Evolutionary conservation across 92 coral and sea anemone genomes (phyloP).

Genomic region (Epizoanthus rinbou): DNA sequence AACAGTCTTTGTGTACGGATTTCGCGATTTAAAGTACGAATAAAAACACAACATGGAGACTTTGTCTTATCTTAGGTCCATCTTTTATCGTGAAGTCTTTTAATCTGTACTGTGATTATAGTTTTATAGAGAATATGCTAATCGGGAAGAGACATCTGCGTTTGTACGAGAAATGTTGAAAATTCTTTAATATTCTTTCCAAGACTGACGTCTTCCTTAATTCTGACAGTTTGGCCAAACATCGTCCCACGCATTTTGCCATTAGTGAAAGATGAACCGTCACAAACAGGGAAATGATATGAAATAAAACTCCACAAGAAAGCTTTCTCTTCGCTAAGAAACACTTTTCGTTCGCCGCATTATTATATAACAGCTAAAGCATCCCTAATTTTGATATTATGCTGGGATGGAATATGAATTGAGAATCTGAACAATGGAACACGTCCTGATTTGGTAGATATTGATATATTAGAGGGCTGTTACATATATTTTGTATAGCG

Average conservation of each 20-base stretch:
- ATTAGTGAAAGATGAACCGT: constrained; percentile 16
- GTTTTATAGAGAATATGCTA: constrained; percentile 40
- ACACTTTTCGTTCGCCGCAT: constrained; percentile 8
- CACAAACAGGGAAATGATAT: constrained; percentile 13
- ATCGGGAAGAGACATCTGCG: constrained; percentile 36
- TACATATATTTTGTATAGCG: background rate
- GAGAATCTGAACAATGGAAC: too few species aligned
- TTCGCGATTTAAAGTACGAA: too few species aligned
- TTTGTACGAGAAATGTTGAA: constrained; percentile 42
- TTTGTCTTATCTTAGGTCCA: background rate
- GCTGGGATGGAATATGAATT: too few species aligned
- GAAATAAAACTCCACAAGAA: background rate
- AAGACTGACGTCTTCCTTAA: constrained; percentile 25
- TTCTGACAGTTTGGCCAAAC: constrained; percentile 30
- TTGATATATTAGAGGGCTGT: background rate
- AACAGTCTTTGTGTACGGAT: too few species aligned
- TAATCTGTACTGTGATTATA: constrained; percentile 31
- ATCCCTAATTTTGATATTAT: too few species aligned
- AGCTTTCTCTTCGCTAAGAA: background rate
- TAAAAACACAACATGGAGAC: too few species aligned
- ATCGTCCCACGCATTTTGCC: constrained; percentile 64
- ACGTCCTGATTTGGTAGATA: background rate
- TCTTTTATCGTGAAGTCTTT: constrained; percentile 19
- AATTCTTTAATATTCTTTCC: constrained; percentile 37
- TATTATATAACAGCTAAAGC: background rate